These are phyloP conservation scores for Cricetomys ansorgei DNA, from an alignment of 2,113 vertebrate species.

Conservation along the genomic window DNA sequence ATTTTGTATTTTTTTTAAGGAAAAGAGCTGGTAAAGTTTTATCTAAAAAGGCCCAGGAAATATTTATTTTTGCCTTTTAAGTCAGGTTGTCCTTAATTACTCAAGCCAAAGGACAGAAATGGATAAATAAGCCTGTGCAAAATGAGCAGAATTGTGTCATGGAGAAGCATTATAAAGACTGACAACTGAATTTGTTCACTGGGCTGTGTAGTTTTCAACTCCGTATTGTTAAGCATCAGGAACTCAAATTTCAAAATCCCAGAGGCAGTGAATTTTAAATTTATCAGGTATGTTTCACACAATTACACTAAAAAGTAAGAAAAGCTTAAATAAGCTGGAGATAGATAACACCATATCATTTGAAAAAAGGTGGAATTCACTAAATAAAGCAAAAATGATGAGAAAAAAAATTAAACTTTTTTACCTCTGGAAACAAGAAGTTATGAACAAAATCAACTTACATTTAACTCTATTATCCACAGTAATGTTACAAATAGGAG, in stretches of 20 bases:
- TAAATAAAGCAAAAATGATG: background rate
- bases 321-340: background rate
- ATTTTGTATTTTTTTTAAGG: background rate
- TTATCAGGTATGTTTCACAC: slow-evolving; percentile 1
- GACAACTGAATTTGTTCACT: background rate
- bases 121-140: background rate
- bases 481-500: slow-evolving; percentile 97
- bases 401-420: background rate
- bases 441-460: slow-evolving; percentile 85
- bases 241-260: slow-evolving; percentile 14
- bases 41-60: background rate
- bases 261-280: slow-evolving; percentile 12
- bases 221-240: background rate
- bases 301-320: background rate
- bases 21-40: background rate
- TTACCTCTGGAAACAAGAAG: background rate
- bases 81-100: background rate
- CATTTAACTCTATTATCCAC: slow-evolving; percentile 99
- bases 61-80: slow-evolving; percentile 14
- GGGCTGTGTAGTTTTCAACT: background rate
- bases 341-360: background rate
- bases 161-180: slow-evolving; percentile 40
- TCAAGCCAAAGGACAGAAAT: background rate
- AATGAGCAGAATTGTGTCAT: background rate
- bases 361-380: background rate